These are phyloP conservation scores for Percopsis omiscomaycus DNA, from an alignment of 2,797 vertebrate species.

Conservation along the genomic window DNA sequence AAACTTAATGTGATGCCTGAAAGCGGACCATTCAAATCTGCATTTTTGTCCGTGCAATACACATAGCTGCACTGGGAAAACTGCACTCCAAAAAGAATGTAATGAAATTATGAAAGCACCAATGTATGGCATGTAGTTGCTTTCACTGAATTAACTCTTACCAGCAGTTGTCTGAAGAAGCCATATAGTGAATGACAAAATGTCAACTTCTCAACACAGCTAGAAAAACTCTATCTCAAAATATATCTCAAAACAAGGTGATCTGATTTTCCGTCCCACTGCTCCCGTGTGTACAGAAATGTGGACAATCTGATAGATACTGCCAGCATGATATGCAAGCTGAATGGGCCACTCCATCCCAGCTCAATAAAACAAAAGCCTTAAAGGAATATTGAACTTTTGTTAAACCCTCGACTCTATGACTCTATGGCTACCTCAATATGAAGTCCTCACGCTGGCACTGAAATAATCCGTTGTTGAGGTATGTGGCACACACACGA, in stretches of 20 bases:
- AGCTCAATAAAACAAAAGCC: slow-evolving; percentile 23
- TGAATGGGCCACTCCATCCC: slow-evolving; percentile 29
- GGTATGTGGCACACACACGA: too few species aligned
- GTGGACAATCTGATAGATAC: slow-evolving; percentile 27
- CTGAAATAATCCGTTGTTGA: too few species aligned
- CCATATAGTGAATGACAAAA: slow-evolving; percentile 37
- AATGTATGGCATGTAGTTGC: slow-evolving; percentile 25
- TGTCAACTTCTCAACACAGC: slow-evolving; percentile 36
- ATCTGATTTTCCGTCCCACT: slow-evolving; percentile 42
- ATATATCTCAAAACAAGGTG: slow-evolving; percentile 37
- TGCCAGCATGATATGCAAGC: slow-evolving; percentile 20
- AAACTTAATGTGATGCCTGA: slow-evolving; percentile 41
- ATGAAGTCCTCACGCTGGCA: too few species aligned
- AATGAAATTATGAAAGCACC: slow-evolving; percentile 47
- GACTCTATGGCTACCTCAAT: too few species aligned
- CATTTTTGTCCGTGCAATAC: slow-evolving; percentile 27
- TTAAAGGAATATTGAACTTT: not conserved
- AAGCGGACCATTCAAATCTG: slow-evolving; percentile 39
- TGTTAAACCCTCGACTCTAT: too few species aligned
- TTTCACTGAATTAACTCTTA: slow-evolving; percentile 47
- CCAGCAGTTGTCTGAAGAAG: slow-evolving; percentile 46
- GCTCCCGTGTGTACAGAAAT: slow-evolving; percentile 13
- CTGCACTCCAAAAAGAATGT: slow-evolving; percentile 29
- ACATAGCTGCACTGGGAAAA: slow-evolving; percentile 40
- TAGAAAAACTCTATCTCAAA: slow-evolving; percentile 42